Conservation (phyloP, 2,113 vertebrate species). For the Erpornis zantholeuca region DNA sequence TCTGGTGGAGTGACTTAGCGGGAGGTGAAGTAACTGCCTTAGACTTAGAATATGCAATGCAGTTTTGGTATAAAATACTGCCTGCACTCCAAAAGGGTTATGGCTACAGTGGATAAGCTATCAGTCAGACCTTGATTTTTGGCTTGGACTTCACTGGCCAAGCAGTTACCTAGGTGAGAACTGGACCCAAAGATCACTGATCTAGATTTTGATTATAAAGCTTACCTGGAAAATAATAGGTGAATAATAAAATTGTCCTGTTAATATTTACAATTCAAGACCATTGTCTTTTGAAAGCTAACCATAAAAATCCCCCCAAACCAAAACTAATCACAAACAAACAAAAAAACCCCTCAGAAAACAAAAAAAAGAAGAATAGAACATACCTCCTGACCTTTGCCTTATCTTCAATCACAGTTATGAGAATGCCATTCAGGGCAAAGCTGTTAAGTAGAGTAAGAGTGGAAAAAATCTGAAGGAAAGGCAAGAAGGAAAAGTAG, state of each 20-base stretch:
- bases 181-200: not conserved
- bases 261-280: not conserved
- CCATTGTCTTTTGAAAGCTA: not conserved
- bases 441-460: not conserved
- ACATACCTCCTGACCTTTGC: not conserved
- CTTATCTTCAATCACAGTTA: not conserved
- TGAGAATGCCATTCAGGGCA: not conserved
- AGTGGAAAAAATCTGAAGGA: not conserved
- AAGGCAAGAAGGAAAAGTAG: not conserved
- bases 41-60: not conserved
- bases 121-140: not conserved
- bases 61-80: not conserved
- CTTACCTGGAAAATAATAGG: not conserved
- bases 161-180: not conserved
- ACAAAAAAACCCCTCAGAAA: not conserved
- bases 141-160: not conserved
- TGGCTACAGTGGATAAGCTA: not conserved
- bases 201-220: not conserved
- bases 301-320: rapidly evolving
- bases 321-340: not conserved
- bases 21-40: not conserved
- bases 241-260: not conserved
- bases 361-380: not conserved
- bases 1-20: not conserved
- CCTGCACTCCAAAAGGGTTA: not conserved